These are phyloP conservation scores for Eurosta solidaginis DNA, from an alignment of 1,140 invertebrate species.

Conservation along the genomic window DNA sequence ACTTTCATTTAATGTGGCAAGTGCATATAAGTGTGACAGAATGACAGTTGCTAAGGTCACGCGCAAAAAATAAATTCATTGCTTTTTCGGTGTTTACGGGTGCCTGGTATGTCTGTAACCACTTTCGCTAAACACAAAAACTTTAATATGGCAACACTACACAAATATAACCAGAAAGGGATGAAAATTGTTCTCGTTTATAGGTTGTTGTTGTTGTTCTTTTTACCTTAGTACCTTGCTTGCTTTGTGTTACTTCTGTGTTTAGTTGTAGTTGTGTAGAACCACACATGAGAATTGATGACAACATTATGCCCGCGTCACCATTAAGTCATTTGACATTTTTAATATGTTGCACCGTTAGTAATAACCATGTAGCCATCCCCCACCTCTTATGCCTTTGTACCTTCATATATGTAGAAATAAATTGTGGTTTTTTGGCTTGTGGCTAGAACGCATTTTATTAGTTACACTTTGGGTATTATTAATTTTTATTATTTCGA, in stretches of 20 bases:
- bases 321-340: conserved; percentile 26
- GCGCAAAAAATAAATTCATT: no score
- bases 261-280: neutral
- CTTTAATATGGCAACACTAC: neutral
- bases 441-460: neutral
- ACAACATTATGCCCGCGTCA: conserved; percentile 20
- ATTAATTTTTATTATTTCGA: conserved; percentile 26
- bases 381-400: neutral
- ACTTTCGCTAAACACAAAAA: neutral
- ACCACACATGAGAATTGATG: conserved; percentile 6
- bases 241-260: neutral
- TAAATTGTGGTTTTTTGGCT: neutral
- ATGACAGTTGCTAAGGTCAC: neutral
- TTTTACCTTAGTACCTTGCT: neutral
- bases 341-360: conserved; percentile 23
- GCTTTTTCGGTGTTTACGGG: no score
- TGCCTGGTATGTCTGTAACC: neutral
- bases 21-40: neutral
- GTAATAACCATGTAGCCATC: neutral
- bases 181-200: neutral
- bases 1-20: neutral
- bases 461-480: conserved; percentile 3
- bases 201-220: neutral
- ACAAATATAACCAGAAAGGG: neutral
- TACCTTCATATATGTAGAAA: no score